These are phyloP conservation scores for Scaptomyza graminum DNA, from an alignment of 1,140 invertebrate species.

Conservation along the genomic window DNA sequence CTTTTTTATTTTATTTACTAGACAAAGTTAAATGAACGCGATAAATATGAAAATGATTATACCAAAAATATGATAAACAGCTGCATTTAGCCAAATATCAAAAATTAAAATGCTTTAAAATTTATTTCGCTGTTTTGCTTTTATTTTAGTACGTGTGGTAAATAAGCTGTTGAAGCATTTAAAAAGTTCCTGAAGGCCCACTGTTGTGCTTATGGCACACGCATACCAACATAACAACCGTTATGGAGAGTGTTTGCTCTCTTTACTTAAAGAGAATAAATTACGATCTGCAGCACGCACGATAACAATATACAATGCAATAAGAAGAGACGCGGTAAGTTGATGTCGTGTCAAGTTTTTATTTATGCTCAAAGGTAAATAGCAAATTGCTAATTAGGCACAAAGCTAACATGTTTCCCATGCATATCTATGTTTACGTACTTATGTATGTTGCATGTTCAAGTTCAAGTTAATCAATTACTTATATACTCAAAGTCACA, in stretches of 20 bases:
- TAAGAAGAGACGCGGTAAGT: not conserved
- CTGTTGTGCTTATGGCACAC: constrained; percentile 11
- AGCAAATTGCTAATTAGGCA: constrained; percentile 39
- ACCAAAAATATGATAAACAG: constrained; percentile 20
- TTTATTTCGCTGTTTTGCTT: not conserved
- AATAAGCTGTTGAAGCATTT: constrained; percentile 2
- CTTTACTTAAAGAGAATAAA: constrained; percentile 2
- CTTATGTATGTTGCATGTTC: constrained; percentile 53
- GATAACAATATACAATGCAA: constrained; percentile 22
- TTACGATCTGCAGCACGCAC: constrained; percentile 19
- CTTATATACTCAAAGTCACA: constrained; percentile 37
- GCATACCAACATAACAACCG: constrained; percentile 1
- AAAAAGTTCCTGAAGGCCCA: not conserved
- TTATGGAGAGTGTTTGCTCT: constrained; percentile 4
- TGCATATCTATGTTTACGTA: constrained; percentile 16
- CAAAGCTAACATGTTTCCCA: constrained; percentile 37
- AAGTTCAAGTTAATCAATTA: constrained; percentile 76
- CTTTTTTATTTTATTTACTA: constrained; percentile 9
- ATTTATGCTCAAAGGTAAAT: constrained; percentile 29
- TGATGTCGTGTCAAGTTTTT: constrained; percentile 9
- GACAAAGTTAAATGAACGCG: constrained; percentile 22
- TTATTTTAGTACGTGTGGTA: not conserved
- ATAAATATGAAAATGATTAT: constrained; percentile 6
- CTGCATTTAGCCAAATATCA: not conserved
- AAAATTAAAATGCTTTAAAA: not conserved